These are phyloP conservation scores for Andrena dorsata DNA, from an alignment of 2,888 invertebrate species.

Conservation along the genomic window DNA sequence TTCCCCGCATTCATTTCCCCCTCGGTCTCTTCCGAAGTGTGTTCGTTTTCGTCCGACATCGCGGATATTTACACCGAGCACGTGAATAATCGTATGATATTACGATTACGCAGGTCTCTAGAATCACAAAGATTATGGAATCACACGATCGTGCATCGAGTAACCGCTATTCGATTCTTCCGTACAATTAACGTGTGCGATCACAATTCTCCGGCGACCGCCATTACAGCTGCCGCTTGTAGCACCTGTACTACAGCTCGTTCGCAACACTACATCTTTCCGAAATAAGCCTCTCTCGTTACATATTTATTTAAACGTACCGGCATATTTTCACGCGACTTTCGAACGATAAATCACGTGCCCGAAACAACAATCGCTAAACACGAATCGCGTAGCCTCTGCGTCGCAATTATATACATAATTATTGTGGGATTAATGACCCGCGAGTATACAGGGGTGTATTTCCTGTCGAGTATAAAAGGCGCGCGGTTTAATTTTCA, in stretches of 20 bases:
- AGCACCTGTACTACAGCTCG: conserved; percentile 38
- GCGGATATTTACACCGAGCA: conserved; percentile 35
- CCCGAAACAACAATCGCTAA: background rate
- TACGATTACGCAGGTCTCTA: background rate
- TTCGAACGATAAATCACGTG: background rate
- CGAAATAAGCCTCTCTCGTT: background rate
- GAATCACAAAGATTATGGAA: background rate
- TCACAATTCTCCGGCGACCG: conserved; percentile 56
- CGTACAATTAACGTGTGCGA: conserved; percentile 23
- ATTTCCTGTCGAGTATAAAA: conserved; percentile 7
- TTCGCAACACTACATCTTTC: conserved; percentile 25
- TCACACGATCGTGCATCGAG: background rate
- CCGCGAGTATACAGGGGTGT: conserved; percentile 50
- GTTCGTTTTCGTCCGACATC: conserved; percentile 70
- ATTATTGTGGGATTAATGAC: conserved; percentile 59
- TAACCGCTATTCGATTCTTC: background rate
- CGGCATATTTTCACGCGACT: background rate
- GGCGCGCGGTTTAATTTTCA: conserved; percentile 9
- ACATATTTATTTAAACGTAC: background rate
- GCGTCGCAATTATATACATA: conserved; percentile 34
- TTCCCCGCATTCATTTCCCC: conserved; percentile 58
- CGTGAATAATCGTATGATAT: conserved; percentile 19
- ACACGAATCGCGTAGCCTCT: background rate
- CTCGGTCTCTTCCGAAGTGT: conserved; percentile 59
- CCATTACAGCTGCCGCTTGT: conserved; percentile 64